Base-by-base conservation (phyloP, 1,140 invertebrate genomes). In the Brachionus koreanus region DNA sequence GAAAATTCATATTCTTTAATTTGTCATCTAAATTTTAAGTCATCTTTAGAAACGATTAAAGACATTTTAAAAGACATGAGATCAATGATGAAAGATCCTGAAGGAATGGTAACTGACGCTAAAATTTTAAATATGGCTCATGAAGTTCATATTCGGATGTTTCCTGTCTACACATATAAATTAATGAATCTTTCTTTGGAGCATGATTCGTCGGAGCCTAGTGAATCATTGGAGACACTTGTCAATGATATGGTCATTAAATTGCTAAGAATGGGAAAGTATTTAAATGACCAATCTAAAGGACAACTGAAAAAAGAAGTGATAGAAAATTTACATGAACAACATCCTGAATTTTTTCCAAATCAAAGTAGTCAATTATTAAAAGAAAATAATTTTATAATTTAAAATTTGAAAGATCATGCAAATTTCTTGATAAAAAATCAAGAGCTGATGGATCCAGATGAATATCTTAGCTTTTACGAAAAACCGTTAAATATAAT, bases 171-270 rank as follows among this genome's bases (percentile, higher is more conserved):
- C 49, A 65, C 61, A 16, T 79, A 29, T 25, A 79, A 79, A 79
- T 29, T 79, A 33, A 79, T 79, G 76, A 79, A 79, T 79, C 39
- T 79, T 61, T 61, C 49, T 13, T 25, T 79, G 12, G 76, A 79
- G 13, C 76, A 79, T 42, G 76, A 79, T 61, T 79, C 61, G 13
- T 39, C 49, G 7, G 76, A 79, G 35, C 76, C 76, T 10, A 79
- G 76, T 42, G 76, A 79, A 61, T 39, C 49, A 5, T 12, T 79
- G 10, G 76, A 79, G 42, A 39, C 49, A 7, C 13, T 79, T 7
- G 76, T 79, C 9, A 79, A 79, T 61, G 76, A 79, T 42, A 79
- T 79, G 16, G 19, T 57, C 13, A 52, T 65, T 10, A 23, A 52
- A 13, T 25, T 79, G 49, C 19, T 79, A 37, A 79, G 76, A 61